phyloP scores from a whole-genome alignment of 2,797 vertebrate genomes.

The Glyptemys insculpta region DNA sequence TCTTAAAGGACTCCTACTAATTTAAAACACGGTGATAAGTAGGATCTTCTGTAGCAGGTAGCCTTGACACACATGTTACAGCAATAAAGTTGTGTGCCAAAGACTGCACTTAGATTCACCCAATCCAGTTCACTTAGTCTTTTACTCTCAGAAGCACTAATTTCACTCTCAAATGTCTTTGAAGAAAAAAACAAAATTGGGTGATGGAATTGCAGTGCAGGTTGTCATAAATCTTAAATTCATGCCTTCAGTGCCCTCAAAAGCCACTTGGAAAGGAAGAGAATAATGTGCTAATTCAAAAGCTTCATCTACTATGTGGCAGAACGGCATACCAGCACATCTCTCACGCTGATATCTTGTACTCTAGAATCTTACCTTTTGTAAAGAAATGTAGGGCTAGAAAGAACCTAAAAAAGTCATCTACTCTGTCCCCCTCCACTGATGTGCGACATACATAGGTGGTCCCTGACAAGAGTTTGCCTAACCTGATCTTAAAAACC shows the following conservation, averaged over 20 bases:
- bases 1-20: not conserved
- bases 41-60: not conserved
- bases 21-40: not conserved
- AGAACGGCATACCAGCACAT: not conserved
- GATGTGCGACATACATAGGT: not conserved
- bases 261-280: not conserved
- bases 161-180: not conserved
- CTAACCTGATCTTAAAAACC: too few relatives aligned
- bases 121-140: not conserved
- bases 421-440: not conserved
- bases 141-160: not conserved
- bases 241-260: not conserved
- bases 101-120: not conserved
- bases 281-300: not conserved
- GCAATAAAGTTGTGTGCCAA: not conserved
- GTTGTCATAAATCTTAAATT: not conserved
- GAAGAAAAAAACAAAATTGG: not conserved
- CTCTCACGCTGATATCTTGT: not conserved
- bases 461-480: too few relatives aligned
- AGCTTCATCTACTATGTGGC: not conserved
- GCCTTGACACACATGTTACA: not conserved
- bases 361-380: not conserved
- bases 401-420: not conserved
- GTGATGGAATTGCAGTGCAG: not conserved
- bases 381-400: not conserved